Evolutionary conservation across 2,113 vertebrate genomes (phyloP).

Genomic region (Lophochroa leadbeateri): DNA sequence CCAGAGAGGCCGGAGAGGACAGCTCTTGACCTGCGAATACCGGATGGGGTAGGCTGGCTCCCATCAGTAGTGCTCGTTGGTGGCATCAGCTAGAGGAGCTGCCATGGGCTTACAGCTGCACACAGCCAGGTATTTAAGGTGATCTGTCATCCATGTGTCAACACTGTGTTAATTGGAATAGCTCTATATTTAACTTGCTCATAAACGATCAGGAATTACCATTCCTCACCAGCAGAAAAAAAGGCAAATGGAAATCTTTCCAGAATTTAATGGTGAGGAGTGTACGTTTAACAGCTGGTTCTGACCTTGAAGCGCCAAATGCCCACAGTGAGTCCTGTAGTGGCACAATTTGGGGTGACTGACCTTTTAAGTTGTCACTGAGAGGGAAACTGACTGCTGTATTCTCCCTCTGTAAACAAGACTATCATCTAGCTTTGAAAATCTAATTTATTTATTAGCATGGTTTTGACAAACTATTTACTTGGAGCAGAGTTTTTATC

Average conservation of each 20-base stretch:
- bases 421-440: neutral
- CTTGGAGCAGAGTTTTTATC: neutral
- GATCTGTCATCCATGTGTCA: neutral
- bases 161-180: neutral
- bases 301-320: neutral
- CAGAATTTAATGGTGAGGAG: neutral
- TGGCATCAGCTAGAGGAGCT: neutral
- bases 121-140: neutral
- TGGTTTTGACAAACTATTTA: neutral
- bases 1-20: rapidly evolving
- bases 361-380: neutral
- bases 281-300: neutral
- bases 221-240: neutral
- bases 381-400: neutral
- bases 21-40: neutral
- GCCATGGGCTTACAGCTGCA: neutral
- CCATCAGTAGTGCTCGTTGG: rapidly evolving
- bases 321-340: neutral
- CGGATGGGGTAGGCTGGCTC: rapidly evolving
- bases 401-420: neutral
- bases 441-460: neutral
- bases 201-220: neutral
- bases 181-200: neutral
- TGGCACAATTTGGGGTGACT: neutral
- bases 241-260: neutral